Evolutionary conservation across 2,797 vertebrate genomes (phyloP).

Genomic region (Acanthis flammea): DNA sequence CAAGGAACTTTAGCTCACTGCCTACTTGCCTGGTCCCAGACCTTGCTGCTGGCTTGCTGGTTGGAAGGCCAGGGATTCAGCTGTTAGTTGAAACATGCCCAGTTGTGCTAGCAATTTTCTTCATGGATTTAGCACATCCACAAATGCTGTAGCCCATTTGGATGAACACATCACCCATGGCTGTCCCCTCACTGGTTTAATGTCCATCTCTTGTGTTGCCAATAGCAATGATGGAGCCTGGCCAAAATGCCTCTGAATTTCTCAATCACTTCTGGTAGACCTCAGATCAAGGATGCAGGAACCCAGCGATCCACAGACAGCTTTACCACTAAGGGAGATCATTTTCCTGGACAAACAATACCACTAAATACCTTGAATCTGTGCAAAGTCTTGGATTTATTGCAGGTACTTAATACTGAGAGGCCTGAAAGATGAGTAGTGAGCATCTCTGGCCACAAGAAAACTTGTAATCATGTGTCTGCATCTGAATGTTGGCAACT

Average conservation of each 20-base stretch:
- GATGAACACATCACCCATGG: neutral
- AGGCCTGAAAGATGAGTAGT: neutral
- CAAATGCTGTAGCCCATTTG: neutral
- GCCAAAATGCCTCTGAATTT: neutral
- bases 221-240: neutral
- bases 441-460: neutral
- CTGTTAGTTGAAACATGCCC: neutral
- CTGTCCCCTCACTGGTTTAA: neutral
- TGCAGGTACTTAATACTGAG: neutral
- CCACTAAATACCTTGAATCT: neutral
- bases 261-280: neutral
- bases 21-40: neutral
- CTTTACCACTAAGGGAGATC: neutral
- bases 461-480: neutral
- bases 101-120: neutral
- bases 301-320: neutral
- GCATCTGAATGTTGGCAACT: neutral
- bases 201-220: rapidly evolving
- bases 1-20: neutral
- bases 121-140: neutral
- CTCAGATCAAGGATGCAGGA: neutral
- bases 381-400: neutral
- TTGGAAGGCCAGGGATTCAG: neutral
- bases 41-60: neutral
- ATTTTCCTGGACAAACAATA: neutral